Evolutionary conservation across 37 sponge, comb jelly and placozoan genomes (phyloP).

Genomic region (Halichondria panicea): DNA sequence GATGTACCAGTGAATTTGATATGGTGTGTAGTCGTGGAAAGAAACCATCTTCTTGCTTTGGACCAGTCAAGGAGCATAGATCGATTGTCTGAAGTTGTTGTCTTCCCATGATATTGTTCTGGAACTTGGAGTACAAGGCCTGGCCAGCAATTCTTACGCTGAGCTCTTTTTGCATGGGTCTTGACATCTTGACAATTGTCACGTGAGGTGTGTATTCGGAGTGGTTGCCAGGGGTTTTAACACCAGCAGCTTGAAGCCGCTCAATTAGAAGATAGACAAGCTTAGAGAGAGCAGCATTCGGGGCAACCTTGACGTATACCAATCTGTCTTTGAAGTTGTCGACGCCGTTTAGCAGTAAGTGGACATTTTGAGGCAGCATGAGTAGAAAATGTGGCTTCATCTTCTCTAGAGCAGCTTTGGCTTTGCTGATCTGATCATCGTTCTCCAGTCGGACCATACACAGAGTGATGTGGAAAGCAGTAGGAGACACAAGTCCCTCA

Average conservation of each 20-base stretch:
- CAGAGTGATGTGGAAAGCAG: constrained; percentile 84
- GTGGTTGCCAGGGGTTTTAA: constrained; percentile 86
- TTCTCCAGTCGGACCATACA: constrained; percentile 72
- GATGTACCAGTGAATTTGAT: constrained; percentile 38
- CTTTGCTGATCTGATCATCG: constrained; percentile 48
- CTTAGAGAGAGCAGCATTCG: constrained; percentile 52
- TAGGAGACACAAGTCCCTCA: constrained; percentile 56
- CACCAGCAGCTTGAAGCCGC: constrained; percentile 64
- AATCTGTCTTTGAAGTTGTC: constrained; percentile 71
- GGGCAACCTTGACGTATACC: constrained; percentile 55
- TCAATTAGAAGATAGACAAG: constrained; percentile 61
- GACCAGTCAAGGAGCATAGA: constrained; percentile 71
- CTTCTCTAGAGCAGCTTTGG: constrained; percentile 52
- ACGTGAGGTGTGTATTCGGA: constrained; percentile 81
- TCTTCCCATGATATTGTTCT: constrained; percentile 32
- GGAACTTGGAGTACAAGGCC: constrained; percentile 43
- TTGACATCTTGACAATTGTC: constrained; percentile 75
- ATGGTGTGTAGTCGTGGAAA: constrained; percentile 30
- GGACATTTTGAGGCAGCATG: constrained; percentile 45
- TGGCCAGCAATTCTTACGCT: constrained; percentile 25
- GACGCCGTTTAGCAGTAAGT: constrained; percentile 60
- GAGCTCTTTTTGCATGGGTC: constrained; percentile 71
- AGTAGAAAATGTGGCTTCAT: constrained; percentile 48
- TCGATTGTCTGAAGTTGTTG: constrained; percentile 49
- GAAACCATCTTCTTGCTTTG: constrained; percentile 68